phyloP scores from a whole-genome alignment of 2,113 vertebrate genomes.

The human (Homo sapiens) region DNA sequence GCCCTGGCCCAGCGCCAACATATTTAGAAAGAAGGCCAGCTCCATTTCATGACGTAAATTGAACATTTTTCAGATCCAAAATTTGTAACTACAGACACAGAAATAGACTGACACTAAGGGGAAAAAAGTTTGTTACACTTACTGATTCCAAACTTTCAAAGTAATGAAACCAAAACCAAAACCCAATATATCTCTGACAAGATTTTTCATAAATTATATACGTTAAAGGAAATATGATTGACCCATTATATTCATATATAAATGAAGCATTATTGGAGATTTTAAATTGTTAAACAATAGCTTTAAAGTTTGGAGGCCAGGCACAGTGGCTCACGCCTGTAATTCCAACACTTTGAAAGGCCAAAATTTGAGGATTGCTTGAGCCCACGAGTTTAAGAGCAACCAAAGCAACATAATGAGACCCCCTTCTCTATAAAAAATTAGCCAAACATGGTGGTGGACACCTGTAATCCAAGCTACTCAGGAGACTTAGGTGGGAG shows the following conservation, averaged over 20 bases:
- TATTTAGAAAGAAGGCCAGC: constrained; percentile 50
- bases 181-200: not conserved
- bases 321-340: too few relatives aligned
- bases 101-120: constrained; percentile 27
- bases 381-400: too few relatives aligned
- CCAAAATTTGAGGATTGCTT: too few relatives aligned
- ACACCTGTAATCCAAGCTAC: too few relatives aligned
- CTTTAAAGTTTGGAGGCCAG: not conserved
- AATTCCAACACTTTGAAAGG: too few relatives aligned
- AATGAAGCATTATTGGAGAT: not conserved
- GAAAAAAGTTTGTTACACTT: not conserved
- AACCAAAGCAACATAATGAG: too few relatives aligned
- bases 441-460: too few relatives aligned
- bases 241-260: not conserved
- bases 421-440: too few relatives aligned
- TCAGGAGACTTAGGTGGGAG: too few relatives aligned
- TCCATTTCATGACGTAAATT: constrained; percentile 36
- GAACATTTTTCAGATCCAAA: constrained; percentile 64
- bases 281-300: not conserved
- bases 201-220: constrained; percentile 38
- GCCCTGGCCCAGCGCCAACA: not conserved
- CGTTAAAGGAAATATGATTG: not conserved
- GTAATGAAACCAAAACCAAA: constrained; percentile 47
- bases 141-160: constrained; percentile 41
- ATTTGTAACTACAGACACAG: constrained; percentile 48